phyloP scores from a whole-genome alignment of 2,797 vertebrate genomes.

The Myotis vivesi region DNA sequence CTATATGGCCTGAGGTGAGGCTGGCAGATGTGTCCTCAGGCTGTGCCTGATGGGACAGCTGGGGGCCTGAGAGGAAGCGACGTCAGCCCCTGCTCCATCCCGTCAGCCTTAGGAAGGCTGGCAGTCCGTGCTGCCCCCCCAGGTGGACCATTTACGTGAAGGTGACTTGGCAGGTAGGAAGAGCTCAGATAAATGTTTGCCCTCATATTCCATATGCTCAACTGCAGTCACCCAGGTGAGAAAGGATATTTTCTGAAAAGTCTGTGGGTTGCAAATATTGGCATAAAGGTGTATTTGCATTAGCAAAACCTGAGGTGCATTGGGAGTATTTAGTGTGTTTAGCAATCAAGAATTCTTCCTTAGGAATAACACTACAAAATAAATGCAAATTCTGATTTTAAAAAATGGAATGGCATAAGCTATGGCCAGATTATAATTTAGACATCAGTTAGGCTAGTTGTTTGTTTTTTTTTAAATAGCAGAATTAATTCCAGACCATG shows the following conservation, averaged over 20 bases:
- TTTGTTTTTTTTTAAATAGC: background rate
- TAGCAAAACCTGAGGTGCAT: background rate
- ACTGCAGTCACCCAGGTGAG: background rate
- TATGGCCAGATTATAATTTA: background rate
- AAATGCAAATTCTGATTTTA: background rate
- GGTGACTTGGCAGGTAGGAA: background rate
- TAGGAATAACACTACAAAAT: background rate
- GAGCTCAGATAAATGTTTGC: background rate
- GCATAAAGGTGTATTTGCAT: background rate
- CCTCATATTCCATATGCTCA: background rate
- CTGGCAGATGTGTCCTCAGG: background rate
- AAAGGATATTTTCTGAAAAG: background rate
- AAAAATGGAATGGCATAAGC: background rate
- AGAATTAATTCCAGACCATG: background rate
- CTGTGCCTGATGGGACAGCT: fast-evolving
- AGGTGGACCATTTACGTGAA: background rate
- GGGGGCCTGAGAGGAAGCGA: fast-evolving
- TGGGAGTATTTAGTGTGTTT: background rate
- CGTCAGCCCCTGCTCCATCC: fast-evolving
- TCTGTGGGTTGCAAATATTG: background rate
- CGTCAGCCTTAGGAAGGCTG: background rate
- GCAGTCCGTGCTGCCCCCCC: background rate
- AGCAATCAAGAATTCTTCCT: background rate
- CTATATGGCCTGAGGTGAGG: background rate
- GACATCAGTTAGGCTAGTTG: background rate